Percentiles rank a stretch among this genome's conserved stretches.
These are phyloP conservation scores for Pangasius djambal DNA, from an alignment of 2,797 vertebrate species.

Conservation along the genomic window DNA sequence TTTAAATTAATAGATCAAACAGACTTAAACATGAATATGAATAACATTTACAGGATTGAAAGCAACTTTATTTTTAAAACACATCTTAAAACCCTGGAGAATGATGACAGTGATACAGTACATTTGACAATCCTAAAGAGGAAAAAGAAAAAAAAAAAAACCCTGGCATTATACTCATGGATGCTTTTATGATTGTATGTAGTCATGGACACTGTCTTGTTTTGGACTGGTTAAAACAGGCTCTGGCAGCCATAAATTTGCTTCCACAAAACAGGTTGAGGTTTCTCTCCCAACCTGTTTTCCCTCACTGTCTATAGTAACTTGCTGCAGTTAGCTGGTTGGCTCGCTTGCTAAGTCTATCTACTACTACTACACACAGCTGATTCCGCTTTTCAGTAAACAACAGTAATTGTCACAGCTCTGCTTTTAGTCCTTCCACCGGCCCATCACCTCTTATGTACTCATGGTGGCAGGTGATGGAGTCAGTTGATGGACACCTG, in stretches of 20 bases:
- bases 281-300: background rate
- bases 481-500: constrained; percentile 4
- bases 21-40: background rate
- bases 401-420: background rate
- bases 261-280: background rate
- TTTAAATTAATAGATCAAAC: background rate
- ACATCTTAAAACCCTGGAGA: background rate
- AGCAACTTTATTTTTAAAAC: background rate
- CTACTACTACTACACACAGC: background rate
- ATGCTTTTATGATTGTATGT: background rate
- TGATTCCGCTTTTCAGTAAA: background rate
- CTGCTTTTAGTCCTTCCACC: background rate
- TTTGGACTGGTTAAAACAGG: background rate
- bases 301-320: background rate
- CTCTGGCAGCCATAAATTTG: background rate
- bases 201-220: background rate
- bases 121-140: background rate
- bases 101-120: background rate
- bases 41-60: background rate
- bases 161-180: background rate
- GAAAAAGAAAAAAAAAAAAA: background rate
- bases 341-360: too few species aligned
- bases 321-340: background rate
- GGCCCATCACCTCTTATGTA: background rate
- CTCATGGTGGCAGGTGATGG: background rate